A percentile compares a stretch with the other conserved stretches of the same genome.
Conservation (phyloP, 2,113 vertebrate genomes). For the Oncorhynchus tshawytscha region DNA sequence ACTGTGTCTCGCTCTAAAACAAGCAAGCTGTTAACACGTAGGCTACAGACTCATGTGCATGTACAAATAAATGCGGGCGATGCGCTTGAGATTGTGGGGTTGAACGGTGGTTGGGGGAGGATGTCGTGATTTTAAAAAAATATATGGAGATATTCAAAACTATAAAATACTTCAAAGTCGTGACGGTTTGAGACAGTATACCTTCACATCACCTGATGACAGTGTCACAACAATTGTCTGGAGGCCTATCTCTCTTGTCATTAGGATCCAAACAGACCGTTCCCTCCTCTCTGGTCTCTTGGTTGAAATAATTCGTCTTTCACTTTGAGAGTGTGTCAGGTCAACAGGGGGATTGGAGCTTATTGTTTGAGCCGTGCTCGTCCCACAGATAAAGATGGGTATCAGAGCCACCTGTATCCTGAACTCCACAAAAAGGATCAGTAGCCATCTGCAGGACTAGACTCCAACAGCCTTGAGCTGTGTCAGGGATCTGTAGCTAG, state of each 20-base stretch:
- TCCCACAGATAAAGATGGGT: constrained; percentile 17
- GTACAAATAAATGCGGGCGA: background rate
- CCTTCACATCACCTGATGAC: too few species aligned
- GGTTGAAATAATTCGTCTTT: too few species aligned
- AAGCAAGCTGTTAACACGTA: constrained; percentile 22
- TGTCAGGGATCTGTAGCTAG: background rate
- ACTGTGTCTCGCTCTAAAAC: constrained; percentile 27
- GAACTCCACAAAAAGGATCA: background rate
- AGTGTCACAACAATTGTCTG: background rate
- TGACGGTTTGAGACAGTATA: too few species aligned
- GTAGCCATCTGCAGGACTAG: background rate
- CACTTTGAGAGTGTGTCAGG: too few species aligned
- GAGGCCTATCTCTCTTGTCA: background rate
- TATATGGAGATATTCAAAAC: too few species aligned
- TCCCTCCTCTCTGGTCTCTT: background rate
- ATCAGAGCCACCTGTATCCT: constrained; percentile 6
- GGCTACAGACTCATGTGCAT: background rate
- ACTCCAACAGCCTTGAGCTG: background rate
- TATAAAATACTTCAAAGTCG: too few species aligned
- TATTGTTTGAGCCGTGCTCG: constrained; percentile 35
- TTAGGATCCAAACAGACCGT: background rate
- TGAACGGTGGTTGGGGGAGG: background rate
- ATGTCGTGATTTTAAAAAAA: too few species aligned
- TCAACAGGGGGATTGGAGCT: constrained; percentile 46
- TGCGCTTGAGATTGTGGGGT: too few species aligned